Conservation (phyloP, 2,888 invertebrate genomes). For the Liposcelis brunnea region DNA sequence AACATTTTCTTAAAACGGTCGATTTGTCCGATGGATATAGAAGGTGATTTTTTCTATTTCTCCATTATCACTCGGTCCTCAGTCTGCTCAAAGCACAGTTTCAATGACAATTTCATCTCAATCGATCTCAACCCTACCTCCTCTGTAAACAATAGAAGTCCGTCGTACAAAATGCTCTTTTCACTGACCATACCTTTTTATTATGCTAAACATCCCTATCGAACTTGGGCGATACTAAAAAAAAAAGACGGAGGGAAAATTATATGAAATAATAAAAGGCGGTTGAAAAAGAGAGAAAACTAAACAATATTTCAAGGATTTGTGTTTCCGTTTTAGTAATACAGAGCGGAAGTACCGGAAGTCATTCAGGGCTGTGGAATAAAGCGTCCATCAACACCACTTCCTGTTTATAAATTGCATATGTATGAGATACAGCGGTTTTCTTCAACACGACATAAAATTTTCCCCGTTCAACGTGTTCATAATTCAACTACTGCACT, state of each 20-base stretch:
- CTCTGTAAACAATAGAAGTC: no score
- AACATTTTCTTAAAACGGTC: no score
- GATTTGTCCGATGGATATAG: no score
- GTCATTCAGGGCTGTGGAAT: constrained; percentile 9
- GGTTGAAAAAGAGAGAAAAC: constrained; percentile 7
- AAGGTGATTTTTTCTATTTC: no score
- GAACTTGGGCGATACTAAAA: neutral
- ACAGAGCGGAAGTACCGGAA: constrained; percentile 8
- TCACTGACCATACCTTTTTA: neutral
- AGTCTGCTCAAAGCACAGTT: no score
- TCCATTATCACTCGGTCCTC: no score
- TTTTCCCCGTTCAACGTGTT: no score
- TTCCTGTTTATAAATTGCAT: constrained; percentile 7
- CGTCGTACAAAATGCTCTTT: no score
- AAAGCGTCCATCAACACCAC: constrained; percentile 7
- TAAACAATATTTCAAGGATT: constrained; percentile 10
- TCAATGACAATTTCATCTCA: no score
- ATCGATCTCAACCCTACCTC: no score
- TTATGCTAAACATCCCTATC: neutral
- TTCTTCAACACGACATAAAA: no score
- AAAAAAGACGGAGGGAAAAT: neutral
- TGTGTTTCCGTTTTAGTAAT: constrained; percentile 8
- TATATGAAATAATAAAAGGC: neutral
- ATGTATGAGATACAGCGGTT: constrained; percentile 7
- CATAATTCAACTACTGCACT: no score